These are phyloP conservation scores for Hoplostethus atlanticus DNA, from an alignment of 2,797 vertebrate species.

Conservation along the genomic window DNA sequence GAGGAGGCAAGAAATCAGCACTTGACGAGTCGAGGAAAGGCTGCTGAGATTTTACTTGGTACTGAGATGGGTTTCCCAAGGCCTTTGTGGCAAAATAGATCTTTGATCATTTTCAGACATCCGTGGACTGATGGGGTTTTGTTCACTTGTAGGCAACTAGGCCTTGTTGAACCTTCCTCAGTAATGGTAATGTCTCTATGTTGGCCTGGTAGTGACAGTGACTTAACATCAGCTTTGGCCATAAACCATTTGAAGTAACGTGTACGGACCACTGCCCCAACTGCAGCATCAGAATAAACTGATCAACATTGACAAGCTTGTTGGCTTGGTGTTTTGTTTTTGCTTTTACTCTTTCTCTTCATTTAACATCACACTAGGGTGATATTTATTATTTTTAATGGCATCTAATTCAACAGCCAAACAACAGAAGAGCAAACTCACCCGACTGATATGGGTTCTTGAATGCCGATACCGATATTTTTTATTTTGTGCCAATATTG, in stretches of 20 bases:
- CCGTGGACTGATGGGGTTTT: no score
- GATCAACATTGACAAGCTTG: neutral
- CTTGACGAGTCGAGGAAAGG: neutral
- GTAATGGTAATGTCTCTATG: neutral
- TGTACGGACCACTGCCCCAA: constrained; percentile 18
- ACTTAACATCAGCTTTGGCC: constrained; percentile 1
- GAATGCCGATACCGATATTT: no score
- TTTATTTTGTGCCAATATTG: no score
- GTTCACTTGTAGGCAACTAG: no score
- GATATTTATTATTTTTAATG: no score
- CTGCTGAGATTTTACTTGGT: neutral
- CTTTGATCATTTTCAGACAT: neutral
- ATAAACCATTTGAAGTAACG: constrained; percentile 9
- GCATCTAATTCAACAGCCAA: no score
- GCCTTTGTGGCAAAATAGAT: neutral
- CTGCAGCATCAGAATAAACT: constrained; percentile 52
- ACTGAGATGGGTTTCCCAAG: neutral
- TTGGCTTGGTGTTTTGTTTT: neutral
- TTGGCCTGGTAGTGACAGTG: neutral
- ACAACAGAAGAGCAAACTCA: no score
- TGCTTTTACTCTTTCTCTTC: neutral
- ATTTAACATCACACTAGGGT: no score
- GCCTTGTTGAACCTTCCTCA: neutral
- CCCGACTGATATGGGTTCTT: no score
- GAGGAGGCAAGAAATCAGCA: neutral